Evolutionary conservation across 2,888 invertebrate species (phyloP).

Genomic region (Sarcophaga carnaria): DNA sequence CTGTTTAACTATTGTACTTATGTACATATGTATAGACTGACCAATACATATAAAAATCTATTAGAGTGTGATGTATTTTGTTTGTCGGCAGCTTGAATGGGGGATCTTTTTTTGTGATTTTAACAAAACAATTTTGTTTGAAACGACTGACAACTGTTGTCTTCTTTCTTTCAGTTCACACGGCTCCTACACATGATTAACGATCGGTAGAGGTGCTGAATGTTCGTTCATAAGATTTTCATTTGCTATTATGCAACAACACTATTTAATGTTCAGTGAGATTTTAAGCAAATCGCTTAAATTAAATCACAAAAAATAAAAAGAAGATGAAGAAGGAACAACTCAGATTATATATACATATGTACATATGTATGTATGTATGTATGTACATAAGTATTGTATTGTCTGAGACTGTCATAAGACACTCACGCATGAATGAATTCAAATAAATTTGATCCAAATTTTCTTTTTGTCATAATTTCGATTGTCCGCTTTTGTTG

Average conservation of each 20-base stretch:
- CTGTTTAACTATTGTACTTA: not conserved
- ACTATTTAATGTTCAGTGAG: not conserved
- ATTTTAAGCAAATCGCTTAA: not conserved
- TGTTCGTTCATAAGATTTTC: not conserved
- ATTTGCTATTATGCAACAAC: not conserved
- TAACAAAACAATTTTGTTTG: constrained; percentile 50
- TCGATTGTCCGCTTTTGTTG: not conserved
- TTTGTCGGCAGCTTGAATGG: constrained; percentile 45
- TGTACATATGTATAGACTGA: not conserved
- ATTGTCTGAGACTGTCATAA: constrained; percentile 11
- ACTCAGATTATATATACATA: too few relatives aligned
- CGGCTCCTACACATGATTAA: constrained; percentile 67
- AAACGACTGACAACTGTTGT: constrained; percentile 61
- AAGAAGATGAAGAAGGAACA: constrained; percentile 32
- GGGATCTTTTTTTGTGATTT: constrained; percentile 40
- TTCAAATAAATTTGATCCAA: constrained; percentile 37
- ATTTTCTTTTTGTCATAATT: constrained; percentile 21
- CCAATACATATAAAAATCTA: not conserved
- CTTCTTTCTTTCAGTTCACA: constrained; percentile 61
- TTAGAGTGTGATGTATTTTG: not conserved
- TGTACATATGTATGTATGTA: too few relatives aligned
- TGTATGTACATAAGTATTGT: not conserved
- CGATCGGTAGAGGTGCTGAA: constrained; percentile 56
- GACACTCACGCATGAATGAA: constrained; percentile 55
- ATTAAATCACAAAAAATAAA: constrained; percentile 31